Conservation (phyloP, 2,797 vertebrate genomes). For the Scomberomorus guttatus region DNA sequence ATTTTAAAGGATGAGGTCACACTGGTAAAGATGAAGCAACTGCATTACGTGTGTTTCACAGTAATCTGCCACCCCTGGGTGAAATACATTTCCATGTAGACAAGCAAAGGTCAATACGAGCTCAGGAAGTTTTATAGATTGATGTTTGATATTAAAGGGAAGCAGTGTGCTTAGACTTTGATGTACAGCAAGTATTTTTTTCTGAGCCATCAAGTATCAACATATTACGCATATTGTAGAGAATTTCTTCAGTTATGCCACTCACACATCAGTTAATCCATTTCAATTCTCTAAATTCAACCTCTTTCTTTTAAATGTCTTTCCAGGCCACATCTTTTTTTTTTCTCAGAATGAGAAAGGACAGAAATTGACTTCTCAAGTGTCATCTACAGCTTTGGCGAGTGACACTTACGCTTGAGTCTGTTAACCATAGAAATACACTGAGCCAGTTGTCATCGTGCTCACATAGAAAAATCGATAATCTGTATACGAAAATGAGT, state of each 20-base stretch:
- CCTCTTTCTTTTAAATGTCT: not conserved
- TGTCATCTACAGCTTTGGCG: slow-evolving; percentile 25
- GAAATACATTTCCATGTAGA: slow-evolving; percentile 64
- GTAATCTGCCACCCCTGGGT: slow-evolving; percentile 69
- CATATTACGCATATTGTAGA: not conserved
- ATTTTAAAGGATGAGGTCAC: slow-evolving; percentile 66
- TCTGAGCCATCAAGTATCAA: slow-evolving; percentile 1
- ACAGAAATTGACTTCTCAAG: slow-evolving; percentile 8
- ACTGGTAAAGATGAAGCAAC: slow-evolving; percentile 46
- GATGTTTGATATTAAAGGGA: slow-evolving; percentile 10
- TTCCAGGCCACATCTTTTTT: not conserved
- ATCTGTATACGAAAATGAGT: slow-evolving; percentile 41
- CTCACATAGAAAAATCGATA: slow-evolving; percentile 10
- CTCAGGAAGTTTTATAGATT: slow-evolving; percentile 9
- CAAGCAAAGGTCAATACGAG: slow-evolving; percentile 55
- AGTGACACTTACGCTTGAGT: slow-evolving; percentile 39
- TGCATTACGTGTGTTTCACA: slow-evolving; percentile 58
- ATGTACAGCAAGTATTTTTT: not conserved
- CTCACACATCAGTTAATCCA: not conserved
- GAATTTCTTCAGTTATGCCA: not conserved
- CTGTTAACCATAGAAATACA: slow-evolving; percentile 27
- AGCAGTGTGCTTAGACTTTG: not conserved
- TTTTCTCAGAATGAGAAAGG: not conserved
- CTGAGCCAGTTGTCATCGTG: not conserved
- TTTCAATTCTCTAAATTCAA: slow-evolving; percentile 8